A percentile compares a stretch with the other conserved stretches of the same genome.
phyloP scores from a whole-genome alignment of 1,140 invertebrate genomes.

The Capitella teleta region DNA sequence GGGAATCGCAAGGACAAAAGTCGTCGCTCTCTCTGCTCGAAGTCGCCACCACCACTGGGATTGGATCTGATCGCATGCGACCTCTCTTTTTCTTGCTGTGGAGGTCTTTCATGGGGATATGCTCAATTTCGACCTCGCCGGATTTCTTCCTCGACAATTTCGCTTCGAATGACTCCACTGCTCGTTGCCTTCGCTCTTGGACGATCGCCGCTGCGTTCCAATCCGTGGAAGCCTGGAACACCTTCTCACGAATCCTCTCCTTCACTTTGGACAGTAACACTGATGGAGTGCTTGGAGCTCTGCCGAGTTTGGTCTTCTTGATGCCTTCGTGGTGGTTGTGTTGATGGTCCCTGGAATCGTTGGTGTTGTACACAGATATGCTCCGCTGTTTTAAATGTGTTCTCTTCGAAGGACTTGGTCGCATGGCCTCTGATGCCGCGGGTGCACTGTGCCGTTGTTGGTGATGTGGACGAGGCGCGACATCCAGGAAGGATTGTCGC shows the following conservation, averaged over 20 bases:
- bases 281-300: neutral
- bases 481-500: too few relatives aligned
- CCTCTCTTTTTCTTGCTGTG: neutral
- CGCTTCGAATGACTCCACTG: slow-evolving; percentile 2
- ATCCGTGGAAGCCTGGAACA: neutral
- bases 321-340: too few relatives aligned
- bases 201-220: slow-evolving; percentile 3
- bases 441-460: too few relatives aligned
- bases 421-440: too few relatives aligned
- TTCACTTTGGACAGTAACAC: neutral
- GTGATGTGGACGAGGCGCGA: too few relatives aligned
- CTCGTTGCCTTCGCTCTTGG: neutral
- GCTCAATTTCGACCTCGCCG: neutral
- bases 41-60: neutral
- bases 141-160: neutral
- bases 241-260: neutral
- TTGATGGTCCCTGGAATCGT: too few relatives aligned
- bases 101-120: neutral
- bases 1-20: neutral
- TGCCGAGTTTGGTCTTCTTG: neutral
- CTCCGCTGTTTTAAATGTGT: too few relatives aligned
- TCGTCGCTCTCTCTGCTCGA: neutral
- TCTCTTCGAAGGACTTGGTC: too few relatives aligned
- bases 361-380: too few relatives aligned
- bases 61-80: neutral